phyloP scores from a whole-genome alignment of 2,113 vertebrate species.

The Xerus inauris region DNA sequence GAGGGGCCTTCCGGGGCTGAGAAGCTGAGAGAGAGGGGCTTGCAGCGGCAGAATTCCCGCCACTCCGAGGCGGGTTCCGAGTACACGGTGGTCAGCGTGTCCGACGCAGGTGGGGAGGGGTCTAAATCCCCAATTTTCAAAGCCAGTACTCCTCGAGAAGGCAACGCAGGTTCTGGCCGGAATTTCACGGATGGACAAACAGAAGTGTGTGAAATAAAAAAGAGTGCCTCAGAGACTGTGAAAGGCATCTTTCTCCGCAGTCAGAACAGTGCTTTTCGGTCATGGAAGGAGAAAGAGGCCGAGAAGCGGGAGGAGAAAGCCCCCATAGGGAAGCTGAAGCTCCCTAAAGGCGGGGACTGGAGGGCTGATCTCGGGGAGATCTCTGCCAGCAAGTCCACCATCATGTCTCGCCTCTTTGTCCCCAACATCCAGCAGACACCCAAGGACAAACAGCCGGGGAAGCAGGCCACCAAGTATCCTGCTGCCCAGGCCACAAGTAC shows the following conservation, averaged over 20 bases:
- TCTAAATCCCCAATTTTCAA: slow-evolving; percentile 87
- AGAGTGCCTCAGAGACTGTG: slow-evolving; percentile 90
- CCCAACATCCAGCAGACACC: slow-evolving; percentile 92
- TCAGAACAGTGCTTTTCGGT: slow-evolving; percentile 97
- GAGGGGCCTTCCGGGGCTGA: slow-evolving; percentile 71
- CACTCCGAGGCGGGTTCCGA: slow-evolving; percentile 91
- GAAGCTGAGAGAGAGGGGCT: slow-evolving; percentile 74
- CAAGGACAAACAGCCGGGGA: slow-evolving; percentile 84
- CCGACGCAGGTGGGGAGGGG: slow-evolving; percentile 78
- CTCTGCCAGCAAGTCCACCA: slow-evolving; percentile 86
- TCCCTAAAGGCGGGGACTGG: slow-evolving; percentile 81
- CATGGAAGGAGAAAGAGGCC: slow-evolving; percentile 94
- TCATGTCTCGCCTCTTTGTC: slow-evolving; percentile 97
- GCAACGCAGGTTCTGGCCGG: slow-evolving; percentile 72
- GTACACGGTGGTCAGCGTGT: slow-evolving; percentile 83
- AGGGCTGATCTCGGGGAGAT: slow-evolving; percentile 86
- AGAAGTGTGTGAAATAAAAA: slow-evolving; percentile 90
- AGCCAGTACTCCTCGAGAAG: slow-evolving; percentile 86
- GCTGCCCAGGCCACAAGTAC: slow-evolving; percentile 74
- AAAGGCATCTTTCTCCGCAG: slow-evolving; percentile 93
- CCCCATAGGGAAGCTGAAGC: slow-evolving; percentile 80
- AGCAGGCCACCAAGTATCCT: slow-evolving; percentile 83
- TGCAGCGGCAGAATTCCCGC: slow-evolving; percentile 89
- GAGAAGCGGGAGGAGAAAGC: slow-evolving; percentile 87
- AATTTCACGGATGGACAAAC: slow-evolving; percentile 56